Conservation (phyloP, 2,888 invertebrate genomes). For the Drosophila mercatorum region DNA sequence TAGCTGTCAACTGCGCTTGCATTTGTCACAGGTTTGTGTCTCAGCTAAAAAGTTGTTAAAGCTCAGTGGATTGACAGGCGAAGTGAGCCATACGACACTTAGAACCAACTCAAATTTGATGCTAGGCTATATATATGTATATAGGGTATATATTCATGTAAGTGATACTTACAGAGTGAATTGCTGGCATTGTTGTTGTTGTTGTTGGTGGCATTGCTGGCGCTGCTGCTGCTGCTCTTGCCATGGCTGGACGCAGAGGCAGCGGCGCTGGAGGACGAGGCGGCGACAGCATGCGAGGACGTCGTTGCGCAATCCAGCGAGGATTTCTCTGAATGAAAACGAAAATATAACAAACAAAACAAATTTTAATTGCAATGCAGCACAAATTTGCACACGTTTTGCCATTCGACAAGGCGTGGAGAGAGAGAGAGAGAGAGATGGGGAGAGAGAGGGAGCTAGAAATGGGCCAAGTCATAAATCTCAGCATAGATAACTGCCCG, state of each 20-base stretch:
- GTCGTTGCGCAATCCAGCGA: slow-evolving; percentile 80
- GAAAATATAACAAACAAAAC: slow-evolving; percentile 42
- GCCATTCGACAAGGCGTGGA: slow-evolving; percentile 58
- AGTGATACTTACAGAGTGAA: slow-evolving; percentile 73
- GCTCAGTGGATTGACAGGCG: slow-evolving; percentile 41
- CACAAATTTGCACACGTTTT: slow-evolving; percentile 74
- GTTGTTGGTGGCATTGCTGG: slow-evolving; percentile 65
- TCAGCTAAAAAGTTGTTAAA: slow-evolving; percentile 73
- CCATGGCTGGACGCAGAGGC: slow-evolving; percentile 59
- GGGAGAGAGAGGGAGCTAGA: slow-evolving; percentile 3
- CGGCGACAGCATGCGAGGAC: slow-evolving; percentile 71
- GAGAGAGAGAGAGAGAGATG: background rate
- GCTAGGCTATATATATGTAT: background rate
- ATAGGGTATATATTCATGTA: background rate
- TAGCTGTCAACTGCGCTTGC: background rate
- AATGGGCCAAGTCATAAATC: slow-evolving; percentile 67
- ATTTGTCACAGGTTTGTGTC: slow-evolving; percentile 56
- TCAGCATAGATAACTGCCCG: slow-evolving; percentile 77
- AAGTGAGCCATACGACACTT: no score
- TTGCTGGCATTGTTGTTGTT: slow-evolving; percentile 49
- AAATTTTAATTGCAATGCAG: slow-evolving; percentile 68
- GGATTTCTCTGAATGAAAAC: slow-evolving; percentile 77
- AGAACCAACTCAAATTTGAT: background rate
- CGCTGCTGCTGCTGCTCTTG: slow-evolving; percentile 79
- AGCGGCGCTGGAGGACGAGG: slow-evolving; percentile 49